These are phyloP conservation scores for Ornithoptera priamus DNA, from an alignment of 2,888 invertebrate species.

Conservation along the genomic window DNA sequence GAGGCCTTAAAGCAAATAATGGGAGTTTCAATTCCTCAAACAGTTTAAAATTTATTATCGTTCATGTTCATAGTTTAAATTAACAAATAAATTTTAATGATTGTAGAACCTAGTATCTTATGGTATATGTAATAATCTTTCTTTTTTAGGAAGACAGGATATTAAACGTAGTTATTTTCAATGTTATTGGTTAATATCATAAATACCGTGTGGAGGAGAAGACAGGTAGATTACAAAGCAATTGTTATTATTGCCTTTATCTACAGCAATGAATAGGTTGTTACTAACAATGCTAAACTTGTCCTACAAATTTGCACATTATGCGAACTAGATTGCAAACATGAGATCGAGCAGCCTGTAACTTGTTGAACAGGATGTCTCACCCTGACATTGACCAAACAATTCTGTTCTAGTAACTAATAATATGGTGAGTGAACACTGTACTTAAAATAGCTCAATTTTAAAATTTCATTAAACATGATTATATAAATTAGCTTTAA, in stretches of 20 bases:
- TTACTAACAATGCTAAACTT: slow-evolving; percentile 14
- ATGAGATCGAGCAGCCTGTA: slow-evolving; percentile 10
- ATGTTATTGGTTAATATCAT: not conserved
- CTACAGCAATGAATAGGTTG: slow-evolving; percentile 9
- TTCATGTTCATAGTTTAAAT: no score
- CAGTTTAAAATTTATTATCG: not conserved
- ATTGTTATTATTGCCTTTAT: slow-evolving; percentile 10
- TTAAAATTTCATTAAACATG: no score
- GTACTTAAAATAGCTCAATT: no score
- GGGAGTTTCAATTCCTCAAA: not conserved
- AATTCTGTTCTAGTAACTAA: slow-evolving; percentile 13
- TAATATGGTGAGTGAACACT: not conserved
- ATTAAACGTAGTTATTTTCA: not conserved
- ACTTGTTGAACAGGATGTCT: slow-evolving; percentile 18
- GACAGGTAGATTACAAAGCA: slow-evolving; percentile 9
- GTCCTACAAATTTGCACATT: slow-evolving; percentile 18
- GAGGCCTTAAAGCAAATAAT: no score
- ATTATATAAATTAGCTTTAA: no score
- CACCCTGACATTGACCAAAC: slow-evolving; percentile 25
- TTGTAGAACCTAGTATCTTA: no score
- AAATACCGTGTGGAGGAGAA: not conserved
- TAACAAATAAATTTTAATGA: no score
- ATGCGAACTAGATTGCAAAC: slow-evolving; percentile 19
- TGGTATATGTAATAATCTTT: no score
- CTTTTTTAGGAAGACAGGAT: not conserved